phyloP scores from a whole-genome alignment of 2,797 vertebrate species.

The Dermochelys coriacea region DNA sequence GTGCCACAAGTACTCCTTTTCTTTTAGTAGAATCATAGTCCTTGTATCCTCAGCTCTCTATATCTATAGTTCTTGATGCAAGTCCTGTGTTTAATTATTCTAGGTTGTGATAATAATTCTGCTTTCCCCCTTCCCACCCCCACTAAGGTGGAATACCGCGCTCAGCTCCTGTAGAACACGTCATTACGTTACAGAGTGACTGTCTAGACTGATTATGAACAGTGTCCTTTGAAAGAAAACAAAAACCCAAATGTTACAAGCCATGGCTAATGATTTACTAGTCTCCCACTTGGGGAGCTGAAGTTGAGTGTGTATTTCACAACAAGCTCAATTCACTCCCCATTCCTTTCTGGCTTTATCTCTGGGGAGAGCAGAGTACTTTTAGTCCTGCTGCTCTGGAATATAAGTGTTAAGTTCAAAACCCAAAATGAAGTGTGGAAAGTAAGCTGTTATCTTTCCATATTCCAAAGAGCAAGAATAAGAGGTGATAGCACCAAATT shows the following conservation, averaged over 20 bases:
- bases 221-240: background rate
- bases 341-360: background rate
- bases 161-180: rapidly evolving
- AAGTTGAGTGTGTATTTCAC: background rate
- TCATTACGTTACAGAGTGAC: background rate
- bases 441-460: constrained; percentile 17
- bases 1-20: too few relatives aligned
- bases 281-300: rapidly evolving
- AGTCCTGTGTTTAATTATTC: background rate
- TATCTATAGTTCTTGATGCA: background rate
- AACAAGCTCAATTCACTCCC: background rate
- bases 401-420: rapidly evolving
- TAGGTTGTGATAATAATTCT: rapidly evolving
- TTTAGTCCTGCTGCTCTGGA: background rate
- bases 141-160: rapidly evolving
- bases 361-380: background rate
- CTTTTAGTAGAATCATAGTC: background rate
- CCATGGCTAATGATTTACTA: constrained; percentile 16
- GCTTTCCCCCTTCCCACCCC: background rate
- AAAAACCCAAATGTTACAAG: rapidly evolving
- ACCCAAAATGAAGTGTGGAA: background rate
- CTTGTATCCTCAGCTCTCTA: background rate
- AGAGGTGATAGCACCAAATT: background rate
- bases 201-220: background rate
- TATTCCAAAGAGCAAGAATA: constrained; percentile 68